These are phyloP conservation scores for Calliphora vicina DNA, from an alignment of 1,140 invertebrate species.

Conservation along the genomic window DNA sequence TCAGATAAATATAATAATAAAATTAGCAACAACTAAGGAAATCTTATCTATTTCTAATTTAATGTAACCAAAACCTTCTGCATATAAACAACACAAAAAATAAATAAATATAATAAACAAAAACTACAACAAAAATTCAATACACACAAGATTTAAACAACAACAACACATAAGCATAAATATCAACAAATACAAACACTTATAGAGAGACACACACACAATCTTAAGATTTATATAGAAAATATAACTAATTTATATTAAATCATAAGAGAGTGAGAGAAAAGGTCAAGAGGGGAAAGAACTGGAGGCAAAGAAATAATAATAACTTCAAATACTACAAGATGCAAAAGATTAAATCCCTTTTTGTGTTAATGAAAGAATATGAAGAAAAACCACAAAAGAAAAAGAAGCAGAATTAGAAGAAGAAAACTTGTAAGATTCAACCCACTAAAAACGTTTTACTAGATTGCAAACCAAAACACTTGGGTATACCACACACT, in stretches of 20 bases:
- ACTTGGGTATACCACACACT: constrained; percentile 29
- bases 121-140: background rate
- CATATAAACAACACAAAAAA: background rate
- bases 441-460: constrained; percentile 31
- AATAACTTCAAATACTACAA: background rate
- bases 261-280: constrained; percentile 26
- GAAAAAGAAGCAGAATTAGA: background rate
- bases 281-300: background rate
- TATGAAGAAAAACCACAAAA: constrained; percentile 25
- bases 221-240: background rate
- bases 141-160: background rate
- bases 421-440: background rate
- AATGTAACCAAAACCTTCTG: background rate
- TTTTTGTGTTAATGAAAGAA: constrained; percentile 6
- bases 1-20: constrained; percentile 33
- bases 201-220: background rate
- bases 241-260: constrained; percentile 33
- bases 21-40: constrained; percentile 11
- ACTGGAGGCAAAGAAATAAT: background rate
- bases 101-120: background rate
- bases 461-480: constrained; percentile 29
- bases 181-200: background rate
- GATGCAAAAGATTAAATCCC: constrained; percentile 33
- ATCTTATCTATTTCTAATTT: constrained; percentile 33
- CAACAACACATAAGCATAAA: background rate